A percentile compares a stretch with the other conserved stretches of the same genome.
Conservation (phyloP, 2,888 invertebrate genomes). For the Idaea straminata region DNA sequence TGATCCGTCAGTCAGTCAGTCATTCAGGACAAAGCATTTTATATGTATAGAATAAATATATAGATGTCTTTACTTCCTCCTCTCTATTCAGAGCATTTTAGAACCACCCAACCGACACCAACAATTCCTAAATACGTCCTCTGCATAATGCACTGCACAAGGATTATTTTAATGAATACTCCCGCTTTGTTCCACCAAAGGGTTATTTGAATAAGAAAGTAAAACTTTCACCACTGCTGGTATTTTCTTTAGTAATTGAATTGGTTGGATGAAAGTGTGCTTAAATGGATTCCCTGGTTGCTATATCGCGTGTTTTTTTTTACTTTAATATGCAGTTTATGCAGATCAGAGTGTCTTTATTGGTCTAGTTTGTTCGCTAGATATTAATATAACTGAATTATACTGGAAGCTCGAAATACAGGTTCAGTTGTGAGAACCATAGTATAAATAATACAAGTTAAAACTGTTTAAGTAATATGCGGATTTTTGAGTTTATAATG, state of each 20-base stretch:
- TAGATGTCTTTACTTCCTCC: too few species aligned
- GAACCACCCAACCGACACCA: background rate
- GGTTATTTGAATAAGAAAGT: constrained; percentile 73
- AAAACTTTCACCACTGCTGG: constrained; percentile 55
- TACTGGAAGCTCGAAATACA: too few species aligned
- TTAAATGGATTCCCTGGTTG: constrained; percentile 40
- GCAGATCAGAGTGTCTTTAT: constrained; percentile 14
- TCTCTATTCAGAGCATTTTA: too few species aligned
- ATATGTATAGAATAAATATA: too few species aligned
- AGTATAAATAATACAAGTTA: too few species aligned
- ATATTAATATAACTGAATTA: background rate
- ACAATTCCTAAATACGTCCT: constrained; percentile 1
- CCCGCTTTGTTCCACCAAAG: constrained; percentile 65
- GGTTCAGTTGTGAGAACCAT: too few species aligned
- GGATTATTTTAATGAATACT: constrained; percentile 70
- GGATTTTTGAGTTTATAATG: too few species aligned
- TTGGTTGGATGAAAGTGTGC: constrained; percentile 58
- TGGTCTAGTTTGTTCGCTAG: background rate
- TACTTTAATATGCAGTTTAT: constrained; percentile 19
- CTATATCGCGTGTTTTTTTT: constrained; percentile 24
- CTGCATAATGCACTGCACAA: constrained; percentile 16
- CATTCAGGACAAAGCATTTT: too few species aligned
- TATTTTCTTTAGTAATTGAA: constrained; percentile 73
- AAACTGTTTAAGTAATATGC: too few species aligned
- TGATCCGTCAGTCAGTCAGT: too few species aligned